A percentile compares a stretch with the other conserved stretches of the same genome.
Conservation (phyloP, 2,888 invertebrate species). For the Caenorhabditis sp. region DNA sequence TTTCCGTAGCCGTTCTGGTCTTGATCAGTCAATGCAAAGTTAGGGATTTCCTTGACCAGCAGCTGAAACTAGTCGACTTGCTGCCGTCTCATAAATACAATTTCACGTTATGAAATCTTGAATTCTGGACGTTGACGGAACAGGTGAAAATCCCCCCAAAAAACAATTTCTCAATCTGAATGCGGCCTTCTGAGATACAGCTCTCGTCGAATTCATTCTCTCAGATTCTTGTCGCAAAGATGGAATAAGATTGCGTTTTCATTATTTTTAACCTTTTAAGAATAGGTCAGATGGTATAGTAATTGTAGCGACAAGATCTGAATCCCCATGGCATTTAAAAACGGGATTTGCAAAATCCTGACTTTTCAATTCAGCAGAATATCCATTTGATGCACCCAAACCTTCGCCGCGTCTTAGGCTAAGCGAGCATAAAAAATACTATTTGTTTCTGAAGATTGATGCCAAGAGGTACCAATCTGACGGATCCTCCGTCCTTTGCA, state of each 20-base stretch:
- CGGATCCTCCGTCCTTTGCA: neutral
- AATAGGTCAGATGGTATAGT: neutral
- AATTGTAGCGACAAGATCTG: neutral
- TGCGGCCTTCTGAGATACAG: too few species aligned
- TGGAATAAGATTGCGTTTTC: neutral
- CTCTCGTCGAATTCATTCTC: too few species aligned
- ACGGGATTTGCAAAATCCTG: too few species aligned
- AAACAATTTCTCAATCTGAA: too few species aligned
- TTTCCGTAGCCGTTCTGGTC: neutral
- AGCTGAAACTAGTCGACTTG: neutral
- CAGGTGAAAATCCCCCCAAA: neutral
- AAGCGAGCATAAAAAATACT: conserved; percentile 5
- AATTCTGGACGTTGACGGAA: too few species aligned
- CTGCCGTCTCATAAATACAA: too few species aligned
- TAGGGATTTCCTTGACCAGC: neutral
- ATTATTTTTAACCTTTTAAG: neutral
- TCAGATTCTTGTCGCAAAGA: neutral
- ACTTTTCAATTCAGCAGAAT: too few species aligned
- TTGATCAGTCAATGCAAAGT: conserved; percentile 2
- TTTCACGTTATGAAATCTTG: too few species aligned
- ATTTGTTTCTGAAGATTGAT: conserved; percentile 1
- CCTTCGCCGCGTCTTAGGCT: too few species aligned
- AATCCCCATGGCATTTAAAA: neutral
- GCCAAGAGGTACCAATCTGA: neutral
- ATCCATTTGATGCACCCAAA: too few species aligned